Base-by-base conservation (phyloP, 1,140 invertebrate genomes). In the Diorhabda carinulata region DNA sequence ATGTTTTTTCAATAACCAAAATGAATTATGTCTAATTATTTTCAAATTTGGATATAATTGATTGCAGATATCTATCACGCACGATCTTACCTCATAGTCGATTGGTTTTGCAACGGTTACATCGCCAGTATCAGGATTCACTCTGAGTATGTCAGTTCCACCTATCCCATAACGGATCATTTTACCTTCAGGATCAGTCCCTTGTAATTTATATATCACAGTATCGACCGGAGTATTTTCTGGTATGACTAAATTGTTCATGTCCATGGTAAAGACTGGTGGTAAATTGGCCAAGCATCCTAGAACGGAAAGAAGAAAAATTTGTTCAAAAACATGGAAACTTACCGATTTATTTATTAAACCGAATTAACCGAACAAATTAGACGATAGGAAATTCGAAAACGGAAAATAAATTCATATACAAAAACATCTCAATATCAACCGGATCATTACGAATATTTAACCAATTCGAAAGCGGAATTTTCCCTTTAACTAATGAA, bases 141-240 rank as follows among this genome's bases (percentile, higher is more conserved):
- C 93, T 57, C 83, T 83, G 73, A 95, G 90, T 74, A 89, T 86
- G 79, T 94, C 91, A 3, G 92, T 94, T 4, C 92, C 91, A 65
- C 90, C 86, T 47, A 95, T 85, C 40, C 91, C 91, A 79, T 90
- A 96, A 75, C 85, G 84, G 62, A 91, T 84, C 3, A 83, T 79
- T 8, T 88, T 87, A 59, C 87, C 89, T 80, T 95, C 92, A 2
- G 93, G 93, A 84, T 95, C 93, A 8, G 85, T 83, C 6, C 91
- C 94, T 77, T 91, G 87, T 57, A 96, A 82, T 9, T 83, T 89
- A 80, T 91, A 94, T 42, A 96, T 88, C 2, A 90, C 82, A 1
- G 87, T 84, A 1, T 92, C 93, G 8, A 94, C 88, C 3, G 90
- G 86, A 8, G 89, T 92, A 75, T 87, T 89, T 83, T 96, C 93